Conservation (phyloP, 1,140 invertebrate genomes). For the Mizuhopecten yessoensis region DNA sequence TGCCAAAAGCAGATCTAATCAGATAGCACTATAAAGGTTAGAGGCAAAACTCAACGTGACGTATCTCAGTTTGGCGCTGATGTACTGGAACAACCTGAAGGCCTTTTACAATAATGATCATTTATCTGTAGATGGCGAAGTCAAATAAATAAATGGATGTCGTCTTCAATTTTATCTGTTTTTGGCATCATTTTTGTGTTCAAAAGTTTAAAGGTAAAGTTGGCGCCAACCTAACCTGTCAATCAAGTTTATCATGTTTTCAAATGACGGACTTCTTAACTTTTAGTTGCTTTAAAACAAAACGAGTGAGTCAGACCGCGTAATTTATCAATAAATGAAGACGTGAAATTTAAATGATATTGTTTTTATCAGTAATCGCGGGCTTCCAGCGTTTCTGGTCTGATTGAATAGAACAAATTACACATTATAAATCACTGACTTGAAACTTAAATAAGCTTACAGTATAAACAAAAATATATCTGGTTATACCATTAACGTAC, state of each 20-base stretch:
- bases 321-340: neutral
- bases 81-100: slow-evolving; percentile 1
- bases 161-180: slow-evolving; percentile 32
- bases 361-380: neutral
- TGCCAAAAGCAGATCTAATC: neutral
- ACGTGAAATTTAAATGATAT: slow-evolving; percentile 22
- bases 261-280: neutral
- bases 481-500: neutral
- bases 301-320: neutral
- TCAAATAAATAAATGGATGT: neutral
- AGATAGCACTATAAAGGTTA: neutral
- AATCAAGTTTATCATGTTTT: neutral
- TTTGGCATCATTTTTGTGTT: slow-evolving; percentile 20
- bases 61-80: neutral
- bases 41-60: slow-evolving; percentile 11
- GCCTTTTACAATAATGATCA: neutral
- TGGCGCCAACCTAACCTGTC: slow-evolving; percentile 10
- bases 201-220: slow-evolving; percentile 27
- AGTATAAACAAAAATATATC: slow-evolving; percentile 33
- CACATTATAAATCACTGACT: neutral
- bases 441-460: neutral
- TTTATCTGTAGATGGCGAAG: slow-evolving; percentile 8
- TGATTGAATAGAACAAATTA: neutral
- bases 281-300: slow-evolving; percentile 27
- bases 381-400: neutral